Base-by-base conservation (phyloP, 2,888 invertebrate species). In the Cheilosia urbana region DNA sequence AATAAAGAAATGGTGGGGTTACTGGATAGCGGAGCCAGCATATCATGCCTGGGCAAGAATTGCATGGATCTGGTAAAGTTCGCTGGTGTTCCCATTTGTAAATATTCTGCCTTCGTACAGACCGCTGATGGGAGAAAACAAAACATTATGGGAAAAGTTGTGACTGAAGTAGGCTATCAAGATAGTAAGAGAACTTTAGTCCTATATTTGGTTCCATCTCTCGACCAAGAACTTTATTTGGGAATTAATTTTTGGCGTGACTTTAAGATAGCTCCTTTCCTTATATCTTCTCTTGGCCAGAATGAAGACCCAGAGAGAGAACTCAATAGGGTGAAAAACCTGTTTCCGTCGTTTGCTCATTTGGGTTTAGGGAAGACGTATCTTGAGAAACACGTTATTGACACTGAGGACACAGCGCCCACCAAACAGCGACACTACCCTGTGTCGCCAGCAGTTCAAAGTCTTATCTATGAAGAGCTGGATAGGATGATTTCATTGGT, bases 401-500 rank as follows among this genome's bases (percentile, higher is more conserved):
- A n/a, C n/a, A n/a, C n/a, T n/a, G n/a, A n/a, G n/a, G 21, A 27
- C 13, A 40, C 68, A 9, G 19, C 11, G 6, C 68, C 66, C 13
- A 58, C 60, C 3, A 76, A 76, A 37, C 40, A 40, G 24, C 30
- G 58, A n/a, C 65, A 75, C 47, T 75, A 51, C 47, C 62, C 49
- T 11, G 55, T 72, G 17, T 73, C 63, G 37, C 72, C 72, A 37
- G 77, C 69, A 6, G 66, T 51, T 9, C 60, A 77, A 24, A 21
- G 17, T 21, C 66, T 66, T 9, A 17, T 62, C 53, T 62, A 42
- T 21, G 68, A 24, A 5, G 78, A 84, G 47, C 21, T 78, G 34
- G 84, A 69, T 47, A 40, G 73, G 11, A 78, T 78, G 78, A 47
- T 47, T n/a, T 6, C 19, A 17, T 24, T 78, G 51, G 71, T 85